Percentiles rank a stretch among this genome's conserved stretches.
Conservation (phyloP, 53 echinoderm and acorn worm genomes). For the Echinarachnius parma region DNA sequence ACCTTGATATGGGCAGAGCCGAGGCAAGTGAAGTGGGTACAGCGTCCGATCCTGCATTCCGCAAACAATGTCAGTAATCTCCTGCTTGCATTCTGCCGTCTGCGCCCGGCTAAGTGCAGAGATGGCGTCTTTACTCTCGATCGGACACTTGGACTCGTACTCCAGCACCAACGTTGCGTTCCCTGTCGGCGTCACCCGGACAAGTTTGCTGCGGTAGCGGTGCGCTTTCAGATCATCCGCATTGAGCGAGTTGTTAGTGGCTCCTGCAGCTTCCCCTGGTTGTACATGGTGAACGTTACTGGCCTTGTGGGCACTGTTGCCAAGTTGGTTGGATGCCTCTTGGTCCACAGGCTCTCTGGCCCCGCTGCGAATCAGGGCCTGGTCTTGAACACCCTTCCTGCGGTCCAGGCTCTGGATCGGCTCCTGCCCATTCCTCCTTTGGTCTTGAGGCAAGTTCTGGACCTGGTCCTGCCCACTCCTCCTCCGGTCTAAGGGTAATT, state of each 20-base stretch:
- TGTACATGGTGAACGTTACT: background rate
- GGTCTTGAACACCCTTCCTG: background rate
- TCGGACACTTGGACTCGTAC: slow-evolving; percentile 69
- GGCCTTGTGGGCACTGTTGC: slow-evolving; percentile 42
- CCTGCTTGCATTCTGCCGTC: slow-evolving; percentile 75
- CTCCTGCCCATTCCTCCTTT: background rate
- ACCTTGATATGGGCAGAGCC: slow-evolving; percentile 57
- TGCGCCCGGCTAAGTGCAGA: slow-evolving; percentile 78
- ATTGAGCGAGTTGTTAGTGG: background rate
- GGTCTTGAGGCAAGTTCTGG: background rate
- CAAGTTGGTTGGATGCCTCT: slow-evolving; percentile 36
- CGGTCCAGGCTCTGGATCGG: no score
- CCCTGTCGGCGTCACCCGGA: slow-evolving; percentile 32
- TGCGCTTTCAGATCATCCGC: background rate
- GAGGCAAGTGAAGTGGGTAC: slow-evolving; percentile 69
- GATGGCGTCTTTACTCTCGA: slow-evolving; percentile 63
- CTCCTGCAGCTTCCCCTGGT: background rate
- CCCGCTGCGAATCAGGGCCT: background rate
- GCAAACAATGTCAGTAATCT: slow-evolving; percentile 83
- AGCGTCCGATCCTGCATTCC: slow-evolving; percentile 60
- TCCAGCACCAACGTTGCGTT: slow-evolving; percentile 41
- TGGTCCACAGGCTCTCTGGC: slow-evolving; percentile 23
- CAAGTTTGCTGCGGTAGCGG: slow-evolving; percentile 39
- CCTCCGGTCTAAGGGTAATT: slow-evolving; percentile 31
- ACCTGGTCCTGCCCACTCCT: background rate